Evolutionary conservation across 2,797 vertebrate genomes (phyloP).

Genomic region (Hemitrygon akajei): DNA sequence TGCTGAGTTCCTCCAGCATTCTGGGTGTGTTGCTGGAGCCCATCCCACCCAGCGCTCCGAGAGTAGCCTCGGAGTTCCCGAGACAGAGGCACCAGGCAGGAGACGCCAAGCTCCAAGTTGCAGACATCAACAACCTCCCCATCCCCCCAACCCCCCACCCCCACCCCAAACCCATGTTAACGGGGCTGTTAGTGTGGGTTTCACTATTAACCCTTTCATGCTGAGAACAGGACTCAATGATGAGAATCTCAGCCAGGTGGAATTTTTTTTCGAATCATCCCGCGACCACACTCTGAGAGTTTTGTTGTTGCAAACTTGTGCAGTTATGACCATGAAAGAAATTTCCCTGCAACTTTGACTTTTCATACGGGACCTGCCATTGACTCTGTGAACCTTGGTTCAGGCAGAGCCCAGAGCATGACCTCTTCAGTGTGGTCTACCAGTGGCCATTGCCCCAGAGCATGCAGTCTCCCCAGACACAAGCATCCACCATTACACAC

Average conservation of each 20-base stretch:
- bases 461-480: too few species aligned
- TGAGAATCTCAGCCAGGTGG: neutral
- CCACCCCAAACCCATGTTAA: neutral
- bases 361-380: neutral
- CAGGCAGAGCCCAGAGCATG: neutral
- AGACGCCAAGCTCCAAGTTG: too few species aligned
- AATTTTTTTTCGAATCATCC: conserved; percentile 11
- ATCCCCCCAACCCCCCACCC: too few species aligned
- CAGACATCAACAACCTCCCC: too few species aligned
- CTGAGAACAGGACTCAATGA: neutral
- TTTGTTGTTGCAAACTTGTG: neutral
- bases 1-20: too few species aligned
- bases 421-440: too few species aligned
- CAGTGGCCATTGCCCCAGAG: too few species aligned
- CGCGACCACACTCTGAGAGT: neutral
- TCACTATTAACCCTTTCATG: conserved; percentile 15
- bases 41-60: too few species aligned
- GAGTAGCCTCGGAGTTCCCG: too few species aligned
- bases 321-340: neutral
- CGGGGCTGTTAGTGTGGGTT: neutral
- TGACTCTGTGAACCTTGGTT: neutral
- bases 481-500: neutral
- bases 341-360: neutral
- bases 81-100: too few species aligned
- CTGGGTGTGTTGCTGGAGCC: too few species aligned